Percentiles rank a stretch among this genome's conserved stretches.
phyloP scores from a whole-genome alignment of 2,888 invertebrate species.

The Dynastes tityus region DNA sequence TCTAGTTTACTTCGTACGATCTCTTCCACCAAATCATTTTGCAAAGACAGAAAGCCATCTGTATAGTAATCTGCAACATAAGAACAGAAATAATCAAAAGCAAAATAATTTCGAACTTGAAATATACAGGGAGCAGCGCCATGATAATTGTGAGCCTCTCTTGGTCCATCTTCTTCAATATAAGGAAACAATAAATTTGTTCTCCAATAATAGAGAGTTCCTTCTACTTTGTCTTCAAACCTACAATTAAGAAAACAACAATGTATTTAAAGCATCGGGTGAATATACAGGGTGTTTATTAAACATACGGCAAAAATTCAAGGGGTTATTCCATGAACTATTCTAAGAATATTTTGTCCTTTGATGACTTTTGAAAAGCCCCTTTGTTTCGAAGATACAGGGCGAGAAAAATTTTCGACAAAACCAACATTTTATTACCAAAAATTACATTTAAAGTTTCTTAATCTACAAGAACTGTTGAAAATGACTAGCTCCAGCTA shows the following conservation, averaged over 20 bases:
- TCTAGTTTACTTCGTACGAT: not conserved
- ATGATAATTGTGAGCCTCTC: constrained; percentile 49
- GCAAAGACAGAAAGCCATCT: constrained; percentile 80
- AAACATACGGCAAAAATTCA: no score
- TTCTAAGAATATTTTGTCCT: no score
- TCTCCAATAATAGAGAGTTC: constrained; percentile 73
- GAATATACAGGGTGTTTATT: no score
- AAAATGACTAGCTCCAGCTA: no score
- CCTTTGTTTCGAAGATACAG: no score
- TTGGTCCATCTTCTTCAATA: constrained; percentile 57
- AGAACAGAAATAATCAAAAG: not conserved
- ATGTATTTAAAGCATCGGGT: not conserved
- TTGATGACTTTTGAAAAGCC: no score
- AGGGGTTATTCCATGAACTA: no score
- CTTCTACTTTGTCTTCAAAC: not conserved
- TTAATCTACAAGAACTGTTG: no score
- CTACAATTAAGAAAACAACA: not conserved
- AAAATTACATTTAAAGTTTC: no score
- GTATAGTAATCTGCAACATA: constrained; percentile 72
- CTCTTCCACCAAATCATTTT: constrained; percentile 69
- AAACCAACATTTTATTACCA: no score
- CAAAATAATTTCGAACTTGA: not conserved
- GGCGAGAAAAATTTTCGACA: no score
- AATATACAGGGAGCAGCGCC: constrained; percentile 54
- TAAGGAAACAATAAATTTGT: constrained; percentile 75